Base-by-base conservation (phyloP, 2,113 vertebrate genomes). In the Castor canadensis region DNA sequence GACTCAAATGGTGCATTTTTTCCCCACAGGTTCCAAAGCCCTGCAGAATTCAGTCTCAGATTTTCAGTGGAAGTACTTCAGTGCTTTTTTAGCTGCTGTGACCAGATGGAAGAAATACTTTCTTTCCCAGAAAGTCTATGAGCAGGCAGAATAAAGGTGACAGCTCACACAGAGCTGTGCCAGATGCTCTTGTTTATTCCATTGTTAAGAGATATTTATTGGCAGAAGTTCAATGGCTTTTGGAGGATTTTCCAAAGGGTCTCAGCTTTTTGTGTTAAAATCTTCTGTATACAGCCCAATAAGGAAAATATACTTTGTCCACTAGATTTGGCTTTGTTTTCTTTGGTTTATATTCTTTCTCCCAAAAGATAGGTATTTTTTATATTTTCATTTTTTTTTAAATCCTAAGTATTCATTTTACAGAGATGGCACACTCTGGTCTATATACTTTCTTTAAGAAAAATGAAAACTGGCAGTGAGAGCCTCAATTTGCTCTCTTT, bases 181-280 rank as follows among this genome's bases (percentile, higher is more conserved):
- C 96, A 97, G 95, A 96, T 94, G 89, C 94, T 97, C 64, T 54
- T 96, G 93, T 97, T 97, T 97, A 89, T 89, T 94, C 89, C 93
- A 89, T 73, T 84, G 94, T 71, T 83, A 45, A 89, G 93, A 77
- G 87, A 85, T 87, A 75, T 80, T 93, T 94, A 47, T 40, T 97
- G 96, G 96, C 96, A 92, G 82, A 94, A 95, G 30, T 64, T 97
- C 92, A 94, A 43, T 71, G 93, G 85, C 75, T 95, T 88, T 79
- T 1, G 62, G 76, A 95, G 56, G 66, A 73, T 96, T 89, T 97
- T 97, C 87, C 66, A 89, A 87, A 95, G 71, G 73, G 71, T 86
- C 67, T 89, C n/a, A 73, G 15, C 62, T 93, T 54, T 83, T 76
- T 13, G 3, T 1, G 60, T 91, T 12, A 77, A 97, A 97, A 82